Conservation (phyloP, 2,113 vertebrate genomes). For the Sceloporus undulatus region DNA sequence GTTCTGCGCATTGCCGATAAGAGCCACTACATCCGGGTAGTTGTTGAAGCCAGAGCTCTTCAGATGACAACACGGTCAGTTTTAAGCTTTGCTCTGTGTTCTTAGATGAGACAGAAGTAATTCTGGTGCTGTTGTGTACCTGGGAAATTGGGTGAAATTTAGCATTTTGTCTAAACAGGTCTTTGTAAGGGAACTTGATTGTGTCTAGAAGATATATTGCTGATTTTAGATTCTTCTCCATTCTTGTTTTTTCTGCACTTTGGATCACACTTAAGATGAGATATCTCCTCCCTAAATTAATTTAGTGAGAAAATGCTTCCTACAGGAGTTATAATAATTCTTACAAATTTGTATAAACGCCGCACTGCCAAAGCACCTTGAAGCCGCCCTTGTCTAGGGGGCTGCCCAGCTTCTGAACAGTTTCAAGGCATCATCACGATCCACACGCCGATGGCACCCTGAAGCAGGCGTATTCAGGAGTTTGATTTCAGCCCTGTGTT, state of each 20-base stretch:
- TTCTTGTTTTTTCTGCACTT: background rate
- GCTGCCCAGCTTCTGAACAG: too few relatives aligned
- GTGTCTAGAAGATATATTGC: background rate
- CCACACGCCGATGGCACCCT: too few relatives aligned
- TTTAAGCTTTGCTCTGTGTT: background rate
- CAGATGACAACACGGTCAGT: constrained; percentile 9
- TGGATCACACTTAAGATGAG: too few relatives aligned
- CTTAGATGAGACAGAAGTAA: background rate
- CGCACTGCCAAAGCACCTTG: too few relatives aligned
- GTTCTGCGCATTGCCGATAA: constrained; percentile 29
- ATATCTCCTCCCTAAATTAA: background rate
- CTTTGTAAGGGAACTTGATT: background rate
- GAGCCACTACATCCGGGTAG: constrained; percentile 10
- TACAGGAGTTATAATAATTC: background rate
- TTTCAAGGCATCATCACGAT: too few relatives aligned
- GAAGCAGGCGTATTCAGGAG: too few relatives aligned
- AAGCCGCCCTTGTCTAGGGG: too few relatives aligned
- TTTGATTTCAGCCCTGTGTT: too few relatives aligned
- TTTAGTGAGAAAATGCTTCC: background rate
- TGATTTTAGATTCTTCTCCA: background rate
- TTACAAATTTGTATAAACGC: too few relatives aligned
- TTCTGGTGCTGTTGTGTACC: background rate
- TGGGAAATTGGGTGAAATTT: background rate
- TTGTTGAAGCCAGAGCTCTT: constrained; percentile 22
- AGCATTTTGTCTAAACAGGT: background rate